A percentile compares a stretch with the other conserved stretches of the same genome.
Conservation (phyloP, 2,113 vertebrate genomes). For the Otus sunia region DNA sequence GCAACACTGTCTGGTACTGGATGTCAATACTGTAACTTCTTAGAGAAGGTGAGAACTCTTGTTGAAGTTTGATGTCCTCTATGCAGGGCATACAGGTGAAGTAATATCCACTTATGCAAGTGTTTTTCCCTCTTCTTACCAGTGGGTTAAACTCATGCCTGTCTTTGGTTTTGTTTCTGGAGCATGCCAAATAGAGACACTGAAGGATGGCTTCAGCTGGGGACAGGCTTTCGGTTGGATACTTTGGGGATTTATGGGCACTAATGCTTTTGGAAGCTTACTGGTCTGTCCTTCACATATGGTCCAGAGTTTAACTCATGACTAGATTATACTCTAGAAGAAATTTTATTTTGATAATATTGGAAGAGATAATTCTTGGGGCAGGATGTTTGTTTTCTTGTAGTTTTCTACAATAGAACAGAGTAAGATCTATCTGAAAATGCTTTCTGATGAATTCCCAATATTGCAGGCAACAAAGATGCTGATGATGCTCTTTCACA, state of each 20-base stretch:
- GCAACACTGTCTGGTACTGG: not conserved
- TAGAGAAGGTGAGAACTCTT: not conserved
- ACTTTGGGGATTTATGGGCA: not conserved
- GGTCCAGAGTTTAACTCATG: not conserved
- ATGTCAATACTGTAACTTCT: not conserved
- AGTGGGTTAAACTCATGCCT: not conserved
- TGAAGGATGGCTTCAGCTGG: not conserved
- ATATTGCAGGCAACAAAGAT: not conserved
- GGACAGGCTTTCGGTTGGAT: not conserved
- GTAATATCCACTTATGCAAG: fast-evolving
- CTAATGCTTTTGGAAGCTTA: not conserved
- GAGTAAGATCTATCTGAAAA: not conserved
- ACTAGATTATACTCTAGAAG: not conserved
- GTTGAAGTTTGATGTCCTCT: not conserved
- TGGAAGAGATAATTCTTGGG: not conserved
- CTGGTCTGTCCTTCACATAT: not conserved
- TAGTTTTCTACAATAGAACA: not conserved
- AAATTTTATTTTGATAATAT: not conserved
- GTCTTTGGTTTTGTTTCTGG: not conserved
- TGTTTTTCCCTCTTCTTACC: not conserved
- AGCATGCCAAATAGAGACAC: not conserved
- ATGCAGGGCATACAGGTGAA: not conserved
- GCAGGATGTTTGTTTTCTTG: not conserved
- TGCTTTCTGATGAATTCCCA: not conserved
- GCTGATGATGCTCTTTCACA: not conserved